Conservation (phyloP, 2,797 vertebrate genomes). For the Macrochelys suwanniensis region DNA sequence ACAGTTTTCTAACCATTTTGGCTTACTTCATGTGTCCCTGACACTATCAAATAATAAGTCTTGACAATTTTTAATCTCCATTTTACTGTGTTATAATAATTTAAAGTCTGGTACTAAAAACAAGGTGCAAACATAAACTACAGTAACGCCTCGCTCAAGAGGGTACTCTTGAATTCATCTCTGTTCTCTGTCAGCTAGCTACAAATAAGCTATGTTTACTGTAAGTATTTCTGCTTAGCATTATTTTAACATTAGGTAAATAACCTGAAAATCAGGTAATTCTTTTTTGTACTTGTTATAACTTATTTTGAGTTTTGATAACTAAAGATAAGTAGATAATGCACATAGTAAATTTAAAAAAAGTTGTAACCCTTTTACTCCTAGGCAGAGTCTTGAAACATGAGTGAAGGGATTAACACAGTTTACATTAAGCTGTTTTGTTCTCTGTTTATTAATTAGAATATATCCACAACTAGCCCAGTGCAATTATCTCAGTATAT, state of each 20-base stretch:
- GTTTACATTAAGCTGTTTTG: conserved; percentile 78
- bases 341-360: conserved; percentile 63
- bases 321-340: conserved; percentile 58
- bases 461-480: conserved; percentile 54
- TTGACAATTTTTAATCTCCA: conserved; percentile 34
- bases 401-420: conserved; percentile 65
- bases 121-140: conserved; percentile 45
- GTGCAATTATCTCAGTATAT: conserved; percentile 64
- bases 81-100: conserved; percentile 55
- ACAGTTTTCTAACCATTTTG: conserved; percentile 40
- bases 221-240: conserved; percentile 70
- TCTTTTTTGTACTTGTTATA: conserved; percentile 55
- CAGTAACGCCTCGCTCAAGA: not conserved
- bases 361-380: conserved; percentile 47
- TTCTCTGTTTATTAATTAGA: conserved; percentile 64
- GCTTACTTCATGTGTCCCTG: conserved; percentile 51
- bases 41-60: conserved; percentile 38
- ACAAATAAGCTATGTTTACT: conserved; percentile 67
- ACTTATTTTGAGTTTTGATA: conserved; percentile 75
- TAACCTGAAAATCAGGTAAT: conserved; percentile 66
- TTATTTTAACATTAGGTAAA: conserved; percentile 67
- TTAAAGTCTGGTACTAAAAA: conserved; percentile 57
- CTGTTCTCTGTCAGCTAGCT: conserved; percentile 70
- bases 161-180: conserved; percentile 51
- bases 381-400: conserved; percentile 35